These are phyloP conservation scores for Lophius piscatorius DNA, from an alignment of 2,113 vertebrate species.

Conservation along the genomic window DNA sequence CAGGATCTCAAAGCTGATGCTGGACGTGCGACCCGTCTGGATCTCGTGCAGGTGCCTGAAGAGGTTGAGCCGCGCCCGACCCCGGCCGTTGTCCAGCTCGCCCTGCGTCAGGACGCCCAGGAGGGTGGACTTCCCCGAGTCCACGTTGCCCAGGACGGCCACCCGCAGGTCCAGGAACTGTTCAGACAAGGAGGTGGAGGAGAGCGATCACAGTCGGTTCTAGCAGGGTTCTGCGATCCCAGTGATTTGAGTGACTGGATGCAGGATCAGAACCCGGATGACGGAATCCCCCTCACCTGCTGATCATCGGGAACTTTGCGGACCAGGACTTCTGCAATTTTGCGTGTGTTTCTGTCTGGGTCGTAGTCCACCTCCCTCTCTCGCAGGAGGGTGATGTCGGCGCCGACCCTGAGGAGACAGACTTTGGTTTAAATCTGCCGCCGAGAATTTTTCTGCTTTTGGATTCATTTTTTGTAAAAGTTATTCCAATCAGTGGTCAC, in stretches of 20 bases:
- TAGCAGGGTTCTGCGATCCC: too few species aligned
- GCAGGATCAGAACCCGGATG: not conserved
- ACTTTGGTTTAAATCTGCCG: too few species aligned
- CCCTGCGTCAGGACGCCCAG: constrained; percentile 95
- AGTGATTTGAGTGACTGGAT: too few species aligned
- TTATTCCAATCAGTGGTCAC: too few species aligned
- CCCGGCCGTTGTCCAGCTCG: constrained; percentile 94
- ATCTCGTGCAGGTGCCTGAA: constrained; percentile 97
- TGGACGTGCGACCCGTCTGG: constrained; percentile 94
- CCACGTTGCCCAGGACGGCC: constrained; percentile 94
- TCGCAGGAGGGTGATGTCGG: constrained; percentile 92
- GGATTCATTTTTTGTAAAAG: too few species aligned
- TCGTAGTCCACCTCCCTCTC: constrained; percentile 94
- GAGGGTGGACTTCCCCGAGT: constrained; percentile 94
- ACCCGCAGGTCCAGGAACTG: constrained; percentile 97
- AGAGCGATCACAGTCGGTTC: not conserved
- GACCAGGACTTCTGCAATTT: constrained; percentile 94
- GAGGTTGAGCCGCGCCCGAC: constrained; percentile 93
- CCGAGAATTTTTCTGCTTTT: too few species aligned
- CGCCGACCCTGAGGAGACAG: constrained; percentile 85
- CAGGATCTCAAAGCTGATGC: constrained; percentile 98
- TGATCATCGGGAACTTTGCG: constrained; percentile 97
- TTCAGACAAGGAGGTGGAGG: not conserved
- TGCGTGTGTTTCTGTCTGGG: constrained; percentile 83
- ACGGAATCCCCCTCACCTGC: constrained; percentile 81